Percentiles rank a stretch among this genome's conserved stretches.
phyloP scores from a whole-genome alignment of 2,888 invertebrate species.

The Ethmia dodecea region DNA sequence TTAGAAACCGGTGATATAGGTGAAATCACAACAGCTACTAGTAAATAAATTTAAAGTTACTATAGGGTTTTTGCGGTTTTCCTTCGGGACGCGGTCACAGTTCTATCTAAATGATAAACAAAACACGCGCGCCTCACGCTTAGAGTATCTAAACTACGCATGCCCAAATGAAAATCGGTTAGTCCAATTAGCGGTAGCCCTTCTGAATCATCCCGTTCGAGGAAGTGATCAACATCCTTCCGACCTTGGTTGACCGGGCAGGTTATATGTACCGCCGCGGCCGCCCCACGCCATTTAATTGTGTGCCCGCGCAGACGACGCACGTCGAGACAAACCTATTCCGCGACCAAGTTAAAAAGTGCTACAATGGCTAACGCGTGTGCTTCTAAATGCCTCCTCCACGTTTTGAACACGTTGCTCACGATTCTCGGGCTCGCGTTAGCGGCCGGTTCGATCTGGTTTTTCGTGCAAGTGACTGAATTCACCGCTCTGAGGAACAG shows the following conservation, averaged over 20 bases:
- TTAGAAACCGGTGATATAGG: too few relatives aligned
- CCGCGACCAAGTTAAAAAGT: slow-evolving; percentile 2
- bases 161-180: too few relatives aligned
- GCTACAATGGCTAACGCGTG: slow-evolving; percentile 25
- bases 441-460: slow-evolving; percentile 35
- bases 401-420: slow-evolving; percentile 34
- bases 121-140: too few relatives aligned
- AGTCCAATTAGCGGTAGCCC: too few relatives aligned
- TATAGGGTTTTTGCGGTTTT: too few relatives aligned
- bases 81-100: too few relatives aligned
- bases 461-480: slow-evolving; percentile 40
- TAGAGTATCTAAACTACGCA: too few relatives aligned
- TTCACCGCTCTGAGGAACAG: slow-evolving; percentile 38
- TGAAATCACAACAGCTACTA: too few relatives aligned
- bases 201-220: slow-evolving; percentile 14
- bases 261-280: slow-evolving; percentile 26
- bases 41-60: too few relatives aligned
- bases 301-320: slow-evolving; percentile 17
- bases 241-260: slow-evolving; percentile 21
- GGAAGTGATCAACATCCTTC: slow-evolving; percentile 17
- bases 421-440: slow-evolving; percentile 32
- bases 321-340: slow-evolving; percentile 12
- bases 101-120: too few relatives aligned
- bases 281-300: slow-evolving; percentile 40
- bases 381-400: slow-evolving; percentile 26